Evolutionary conservation across 2,797 vertebrate genomes (phyloP).

Genomic region (Pteronotus mesoamericanus): DNA sequence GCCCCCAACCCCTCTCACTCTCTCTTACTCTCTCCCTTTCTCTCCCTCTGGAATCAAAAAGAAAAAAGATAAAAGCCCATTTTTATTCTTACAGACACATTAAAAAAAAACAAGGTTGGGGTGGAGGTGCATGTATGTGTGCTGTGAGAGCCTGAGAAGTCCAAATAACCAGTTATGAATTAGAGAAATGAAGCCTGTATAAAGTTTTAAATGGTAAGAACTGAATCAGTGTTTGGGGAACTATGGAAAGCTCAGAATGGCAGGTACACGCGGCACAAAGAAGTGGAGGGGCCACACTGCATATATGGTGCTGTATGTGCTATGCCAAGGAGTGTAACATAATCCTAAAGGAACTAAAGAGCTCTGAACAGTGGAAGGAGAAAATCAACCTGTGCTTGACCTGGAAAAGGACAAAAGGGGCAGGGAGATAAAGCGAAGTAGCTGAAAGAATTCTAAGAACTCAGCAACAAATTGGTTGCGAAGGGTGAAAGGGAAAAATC

Average conservation of each 20-base stretch:
- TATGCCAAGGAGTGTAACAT: not conserved
- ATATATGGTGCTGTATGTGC: not conserved
- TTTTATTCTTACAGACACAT: not conserved
- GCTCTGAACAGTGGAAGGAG: not conserved
- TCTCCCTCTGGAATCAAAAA: too few relatives aligned
- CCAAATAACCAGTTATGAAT: not conserved
- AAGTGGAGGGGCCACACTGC: not conserved
- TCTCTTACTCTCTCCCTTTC: too few relatives aligned
- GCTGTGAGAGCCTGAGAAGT: not conserved
- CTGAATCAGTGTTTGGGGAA: not conserved
- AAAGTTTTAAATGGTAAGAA: not conserved
- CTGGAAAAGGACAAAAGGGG: not conserved
- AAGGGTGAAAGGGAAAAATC: not conserved
- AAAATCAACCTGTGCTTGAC: not conserved
- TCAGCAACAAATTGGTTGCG: not conserved
- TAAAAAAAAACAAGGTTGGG: not conserved
- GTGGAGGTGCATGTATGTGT: not conserved
- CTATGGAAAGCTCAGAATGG: not conserved
- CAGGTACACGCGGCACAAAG: not conserved
- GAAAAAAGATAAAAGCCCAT: not conserved
- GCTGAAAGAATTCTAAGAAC: not conserved
- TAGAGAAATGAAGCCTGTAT: not conserved
- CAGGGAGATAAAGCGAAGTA: not conserved
- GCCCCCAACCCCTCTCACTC: too few relatives aligned
- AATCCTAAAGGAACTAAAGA: not conserved